Base-by-base conservation (phyloP, 2,888 invertebrate genomes). In the Caenorhabditis sp. region DNA sequence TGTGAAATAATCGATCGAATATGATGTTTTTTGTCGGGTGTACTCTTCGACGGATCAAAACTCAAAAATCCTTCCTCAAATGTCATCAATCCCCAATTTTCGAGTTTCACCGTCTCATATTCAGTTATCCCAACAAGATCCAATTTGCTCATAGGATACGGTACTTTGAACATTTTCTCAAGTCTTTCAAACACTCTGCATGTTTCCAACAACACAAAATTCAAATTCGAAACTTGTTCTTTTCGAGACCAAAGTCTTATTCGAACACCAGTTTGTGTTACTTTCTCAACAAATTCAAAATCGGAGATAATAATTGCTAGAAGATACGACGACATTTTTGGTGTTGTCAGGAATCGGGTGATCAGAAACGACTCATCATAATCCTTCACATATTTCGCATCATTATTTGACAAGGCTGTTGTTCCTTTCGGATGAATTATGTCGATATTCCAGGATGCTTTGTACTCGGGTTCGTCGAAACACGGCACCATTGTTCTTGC, bases 271-370 rank as follows among this genome's bases (percentile, higher is more conserved):
- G 91, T 90, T 83, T 90, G 89, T 0, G 92, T 92, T 81, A 90
- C 88, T 57, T 90, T 91, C 83, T 89, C 92, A 79, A 90, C 91
- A 86, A 91, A 92, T 87, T 83, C 92, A 88, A 92, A 93, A 77
- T 95, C 93, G 87, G 94, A 94, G 1, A 95, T 93, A 0, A 94
- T 92, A 80, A 95, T 92, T 0, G 95, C 93, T 81, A 95, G 93
- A 8, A 95, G 89, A 88, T 95, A 95, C 0, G 95, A 94, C 66
- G 94, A 92, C 95, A 95, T 95, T 88, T 86, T 87, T 2, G 90
- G 89, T 17, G 89, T 89, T 36, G 83, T 76, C 49, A 88, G 85
- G 78, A 88, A 88, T 14, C 90, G 89, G 84, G 94, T 93, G 90
- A 92, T 92, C 0, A 92, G 89, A 91, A 92, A 93, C 2, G 65